Evolutionary conservation across 1,140 invertebrate genomes (phyloP).

Genomic region (Cecropterus lyciades): DNA sequence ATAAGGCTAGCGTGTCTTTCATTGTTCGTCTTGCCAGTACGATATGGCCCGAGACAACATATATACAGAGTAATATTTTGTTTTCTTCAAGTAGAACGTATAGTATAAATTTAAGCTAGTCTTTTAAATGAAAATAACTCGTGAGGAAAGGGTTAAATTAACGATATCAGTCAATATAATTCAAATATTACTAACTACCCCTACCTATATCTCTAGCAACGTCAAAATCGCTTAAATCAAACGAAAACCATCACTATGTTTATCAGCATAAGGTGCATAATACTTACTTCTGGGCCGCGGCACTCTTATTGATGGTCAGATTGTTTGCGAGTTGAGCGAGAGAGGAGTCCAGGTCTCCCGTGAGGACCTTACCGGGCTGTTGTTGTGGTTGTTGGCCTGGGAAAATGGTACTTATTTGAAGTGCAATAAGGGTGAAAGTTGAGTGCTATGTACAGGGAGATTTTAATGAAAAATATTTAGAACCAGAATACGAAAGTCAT

Average conservation of each 20-base stretch:
- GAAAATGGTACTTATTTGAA: constrained; percentile 37
- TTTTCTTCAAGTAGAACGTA: too few relatives aligned
- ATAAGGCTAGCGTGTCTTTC: too few relatives aligned
- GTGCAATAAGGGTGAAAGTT: constrained; percentile 14
- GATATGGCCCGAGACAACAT: too few relatives aligned
- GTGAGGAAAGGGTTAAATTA: background rate
- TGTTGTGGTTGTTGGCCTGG: constrained; percentile 84
- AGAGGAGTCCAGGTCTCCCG: constrained; percentile 96
- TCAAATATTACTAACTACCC: background rate
- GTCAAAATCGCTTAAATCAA: constrained; percentile 4
- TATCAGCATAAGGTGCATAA: background rate
- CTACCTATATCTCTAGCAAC: constrained; percentile 18
- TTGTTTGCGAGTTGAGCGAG: constrained; percentile 96
- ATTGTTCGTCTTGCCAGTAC: too few relatives aligned
- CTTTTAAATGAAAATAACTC: too few relatives aligned
- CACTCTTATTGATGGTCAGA: constrained; percentile 94
- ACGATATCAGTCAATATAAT: background rate
- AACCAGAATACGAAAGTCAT: too few relatives aligned
- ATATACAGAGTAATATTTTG: too few relatives aligned
- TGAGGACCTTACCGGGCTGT: constrained; percentile 89
- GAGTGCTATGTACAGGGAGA: background rate
- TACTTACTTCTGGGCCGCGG: constrained; percentile 82
- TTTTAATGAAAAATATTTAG: background rate
- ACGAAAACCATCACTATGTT: constrained; percentile 3
- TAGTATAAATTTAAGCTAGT: too few relatives aligned